Percentiles rank a stretch among this genome's conserved stretches.
These are phyloP conservation scores for Dunckerocampus dactyliophorus DNA, from an alignment of 2,113 vertebrate species.

Conservation along the genomic window DNA sequence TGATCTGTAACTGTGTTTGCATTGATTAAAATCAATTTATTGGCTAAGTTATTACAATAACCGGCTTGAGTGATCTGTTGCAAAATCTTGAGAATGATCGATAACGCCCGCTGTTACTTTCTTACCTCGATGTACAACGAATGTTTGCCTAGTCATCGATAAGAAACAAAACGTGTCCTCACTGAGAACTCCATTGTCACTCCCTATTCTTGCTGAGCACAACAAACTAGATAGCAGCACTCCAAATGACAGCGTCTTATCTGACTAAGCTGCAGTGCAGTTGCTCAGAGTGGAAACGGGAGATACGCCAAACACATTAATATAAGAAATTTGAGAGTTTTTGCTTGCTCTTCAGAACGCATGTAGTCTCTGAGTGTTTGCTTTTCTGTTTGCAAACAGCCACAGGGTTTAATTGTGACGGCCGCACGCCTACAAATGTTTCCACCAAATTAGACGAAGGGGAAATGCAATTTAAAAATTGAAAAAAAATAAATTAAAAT, in stretches of 20 bases:
- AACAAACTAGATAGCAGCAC: conserved; percentile 64
- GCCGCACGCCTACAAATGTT: conserved; percentile 5
- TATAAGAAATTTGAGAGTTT: conserved; percentile 24
- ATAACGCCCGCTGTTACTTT: conserved; percentile 41
- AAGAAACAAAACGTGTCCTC: conserved; percentile 49
- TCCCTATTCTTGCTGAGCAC: conserved; percentile 61
- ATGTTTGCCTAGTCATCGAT: conserved; percentile 54
- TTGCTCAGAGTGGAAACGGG: conserved; percentile 39
- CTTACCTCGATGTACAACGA: conserved; percentile 43
- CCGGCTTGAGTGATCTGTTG: conserved; percentile 22
- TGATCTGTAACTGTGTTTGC: conserved; percentile 9
- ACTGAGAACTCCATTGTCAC: conserved; percentile 42
- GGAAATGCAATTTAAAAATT: background rate
- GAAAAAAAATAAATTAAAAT: too few species aligned
- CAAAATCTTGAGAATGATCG: conserved; percentile 39
- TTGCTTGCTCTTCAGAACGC: conserved; percentile 19
- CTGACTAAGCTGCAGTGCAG: conserved; percentile 57
- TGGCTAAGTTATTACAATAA: conserved; percentile 20
- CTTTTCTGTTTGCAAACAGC: conserved; percentile 12
- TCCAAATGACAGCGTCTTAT: conserved; percentile 71
- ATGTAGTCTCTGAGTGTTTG: background rate
- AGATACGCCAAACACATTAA: conserved; percentile 45
- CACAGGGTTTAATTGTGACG: conserved; percentile 2
- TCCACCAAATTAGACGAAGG: background rate
- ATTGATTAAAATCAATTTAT: background rate